Percentiles rank a stretch among this genome's conserved stretches.
These are phyloP conservation scores for Enteromius radiatus DNA, from an alignment of 2,797 vertebrate species.

Conservation along the genomic window DNA sequence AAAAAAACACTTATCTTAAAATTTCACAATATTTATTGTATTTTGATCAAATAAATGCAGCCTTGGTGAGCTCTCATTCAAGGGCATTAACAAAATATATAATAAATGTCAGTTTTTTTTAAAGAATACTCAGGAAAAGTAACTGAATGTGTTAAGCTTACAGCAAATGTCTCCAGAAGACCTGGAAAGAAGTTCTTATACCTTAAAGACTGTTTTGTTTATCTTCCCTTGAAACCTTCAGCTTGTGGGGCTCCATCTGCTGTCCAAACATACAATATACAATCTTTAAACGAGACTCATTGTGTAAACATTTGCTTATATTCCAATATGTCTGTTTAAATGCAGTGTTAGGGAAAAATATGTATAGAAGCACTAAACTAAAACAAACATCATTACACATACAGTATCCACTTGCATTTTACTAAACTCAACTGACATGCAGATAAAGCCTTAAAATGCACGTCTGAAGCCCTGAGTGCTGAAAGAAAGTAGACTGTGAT, in stretches of 20 bases:
- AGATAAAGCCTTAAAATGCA: background rate
- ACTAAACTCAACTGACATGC: background rate
- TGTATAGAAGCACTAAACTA: background rate
- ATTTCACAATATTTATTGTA: background rate
- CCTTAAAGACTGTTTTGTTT: background rate
- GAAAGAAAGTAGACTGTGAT: background rate
- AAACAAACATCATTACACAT: conserved; percentile 7
- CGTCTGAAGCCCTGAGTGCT: background rate
- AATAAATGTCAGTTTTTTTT: background rate
- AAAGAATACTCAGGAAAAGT: background rate
- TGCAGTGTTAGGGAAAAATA: background rate
- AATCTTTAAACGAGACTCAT: background rate
- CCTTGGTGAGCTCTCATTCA: background rate
- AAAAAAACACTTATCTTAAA: background rate
- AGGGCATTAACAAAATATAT: background rate
- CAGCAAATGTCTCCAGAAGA: background rate
- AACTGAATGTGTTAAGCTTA: background rate
- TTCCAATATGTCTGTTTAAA: background rate
- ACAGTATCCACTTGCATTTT: background rate
- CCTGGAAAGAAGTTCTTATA: background rate
- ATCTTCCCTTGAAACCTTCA: background rate
- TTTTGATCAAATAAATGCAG: background rate
- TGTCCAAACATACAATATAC: background rate
- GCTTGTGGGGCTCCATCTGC: conserved; percentile 40
- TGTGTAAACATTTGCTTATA: background rate